A percentile compares a stretch with the other conserved stretches of the same genome.
These are phyloP conservation scores for Hiodon tergisus DNA, from an alignment of 2,113 vertebrate species.

Conservation along the genomic window DNA sequence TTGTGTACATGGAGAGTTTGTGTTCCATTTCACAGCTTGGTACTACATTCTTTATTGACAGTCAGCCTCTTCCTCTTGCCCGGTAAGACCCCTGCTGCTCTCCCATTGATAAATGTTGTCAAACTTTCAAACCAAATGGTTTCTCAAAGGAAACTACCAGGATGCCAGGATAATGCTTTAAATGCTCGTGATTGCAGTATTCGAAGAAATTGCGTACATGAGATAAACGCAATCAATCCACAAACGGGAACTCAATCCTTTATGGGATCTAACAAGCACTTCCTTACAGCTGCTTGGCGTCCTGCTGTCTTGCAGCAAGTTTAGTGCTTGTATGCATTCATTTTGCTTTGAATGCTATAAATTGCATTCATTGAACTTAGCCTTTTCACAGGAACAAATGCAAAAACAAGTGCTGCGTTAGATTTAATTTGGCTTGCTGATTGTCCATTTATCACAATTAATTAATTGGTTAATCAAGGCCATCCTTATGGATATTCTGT, in stretches of 20 bases:
- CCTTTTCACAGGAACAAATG: neutral
- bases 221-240: slow-evolving; percentile 11
- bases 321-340: slow-evolving; percentile 4
- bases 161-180: slow-evolving; percentile 4
- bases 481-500: neutral
- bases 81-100: slow-evolving; percentile 28
- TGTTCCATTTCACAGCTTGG: slow-evolving; percentile 6
- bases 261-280: neutral
- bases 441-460: slow-evolving; percentile 15
- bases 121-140: slow-evolving; percentile 32
- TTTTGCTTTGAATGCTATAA: slow-evolving; percentile 9
- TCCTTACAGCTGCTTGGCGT: neutral
- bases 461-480: neutral
- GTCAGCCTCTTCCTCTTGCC: neutral
- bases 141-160: slow-evolving; percentile 20
- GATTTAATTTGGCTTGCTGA: slow-evolving; percentile 16
- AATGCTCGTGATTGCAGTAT: neutral
- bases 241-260: neutral
- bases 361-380: neutral
- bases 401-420: neutral
- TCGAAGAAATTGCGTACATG: neutral
- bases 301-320: neutral
- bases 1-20: neutral
- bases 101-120: slow-evolving; percentile 48
- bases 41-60: neutral